A percentile compares a stretch with the other conserved stretches of the same genome.
Evolutionary conservation across 2,113 vertebrate genomes (phyloP).

Genomic region (Sus scrofa): DNA sequence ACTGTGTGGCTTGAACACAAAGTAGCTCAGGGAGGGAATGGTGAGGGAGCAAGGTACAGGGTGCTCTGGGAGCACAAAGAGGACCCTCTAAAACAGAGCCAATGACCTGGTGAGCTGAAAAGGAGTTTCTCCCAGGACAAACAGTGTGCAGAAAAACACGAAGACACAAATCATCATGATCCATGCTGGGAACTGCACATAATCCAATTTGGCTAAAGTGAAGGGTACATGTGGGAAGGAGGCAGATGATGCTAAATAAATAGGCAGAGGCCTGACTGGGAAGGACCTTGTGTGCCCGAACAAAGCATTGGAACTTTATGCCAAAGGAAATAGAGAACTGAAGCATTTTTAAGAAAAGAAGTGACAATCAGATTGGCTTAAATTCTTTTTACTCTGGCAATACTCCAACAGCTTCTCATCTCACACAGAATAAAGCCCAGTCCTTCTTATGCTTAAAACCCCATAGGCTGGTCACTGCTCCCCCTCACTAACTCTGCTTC

Average conservation of each 20-base stretch:
- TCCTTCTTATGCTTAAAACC: background rate
- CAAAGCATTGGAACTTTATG: slow-evolving; percentile 57
- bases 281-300: slow-evolving; percentile 61
- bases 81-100: slow-evolving; percentile 16
- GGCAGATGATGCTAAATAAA: slow-evolving; percentile 67
- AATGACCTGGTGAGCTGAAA: background rate
- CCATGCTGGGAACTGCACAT: slow-evolving; percentile 25
- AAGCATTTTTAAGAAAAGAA: slow-evolving; percentile 66
- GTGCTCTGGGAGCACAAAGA: background rate
- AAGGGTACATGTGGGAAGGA: slow-evolving; percentile 59
- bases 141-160: background rate
- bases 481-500: background rate
- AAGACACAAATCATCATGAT: slow-evolving; percentile 50
- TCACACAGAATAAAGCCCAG: slow-evolving; percentile 26
- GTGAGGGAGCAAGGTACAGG: background rate
- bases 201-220: slow-evolving; percentile 61
- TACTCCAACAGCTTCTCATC: slow-evolving; percentile 27
- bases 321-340: slow-evolving; percentile 55
- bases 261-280: slow-evolving; percentile 22
- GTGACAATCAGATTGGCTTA: slow-evolving; percentile 60
- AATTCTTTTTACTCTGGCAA: background rate
- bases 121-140: slow-evolving; percentile 3
- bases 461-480: background rate
- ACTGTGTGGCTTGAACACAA: background rate
- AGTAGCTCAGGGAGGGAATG: background rate